These are phyloP conservation scores for Parazoanthus atlanticus DNA, from an alignment of 92 coral and sea anemone genomes.

Conservation along the genomic window DNA sequence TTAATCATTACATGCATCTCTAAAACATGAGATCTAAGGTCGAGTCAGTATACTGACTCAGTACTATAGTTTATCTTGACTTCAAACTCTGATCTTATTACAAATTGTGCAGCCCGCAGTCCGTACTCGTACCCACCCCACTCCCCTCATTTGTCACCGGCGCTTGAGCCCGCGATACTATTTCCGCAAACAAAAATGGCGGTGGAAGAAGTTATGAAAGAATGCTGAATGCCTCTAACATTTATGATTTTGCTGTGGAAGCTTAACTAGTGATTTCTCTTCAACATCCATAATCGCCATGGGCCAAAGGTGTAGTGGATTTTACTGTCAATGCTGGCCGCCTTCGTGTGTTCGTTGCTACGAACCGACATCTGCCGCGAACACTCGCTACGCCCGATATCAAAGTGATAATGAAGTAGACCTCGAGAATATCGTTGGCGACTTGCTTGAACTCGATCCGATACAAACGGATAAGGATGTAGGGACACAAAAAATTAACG, in stretches of 20 bases:
- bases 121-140: not conserved
- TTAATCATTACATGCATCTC: too few relatives aligned
- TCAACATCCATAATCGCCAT: conserved; percentile 28
- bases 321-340: conserved; percentile 73
- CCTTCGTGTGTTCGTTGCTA: conserved; percentile 58
- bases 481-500: conserved; percentile 81
- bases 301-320: conserved; percentile 82
- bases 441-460: conserved; percentile 89
- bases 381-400: conserved; percentile 91
- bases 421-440: conserved; percentile 83
- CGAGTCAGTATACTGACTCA: too few relatives aligned
- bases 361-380: conserved; percentile 61
- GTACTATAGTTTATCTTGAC: too few relatives aligned
- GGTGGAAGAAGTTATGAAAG: not conserved
- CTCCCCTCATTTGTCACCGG: not conserved
- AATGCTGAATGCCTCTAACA: not conserved
- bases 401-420: conserved; percentile 89
- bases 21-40: too few relatives aligned
- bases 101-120: too few relatives aligned
- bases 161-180: conserved; percentile 25
- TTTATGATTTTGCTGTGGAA: not conserved
- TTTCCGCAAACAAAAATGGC: conserved; percentile 10
- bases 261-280: not conserved
- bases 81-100: too few relatives aligned
- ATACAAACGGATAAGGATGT: conserved; percentile 74